Percentiles rank a stretch among this genome's conserved stretches.
These are phyloP conservation scores for Bagarius yarrelli DNA, from an alignment of 2,113 vertebrate genomes.

Conservation along the genomic window DNA sequence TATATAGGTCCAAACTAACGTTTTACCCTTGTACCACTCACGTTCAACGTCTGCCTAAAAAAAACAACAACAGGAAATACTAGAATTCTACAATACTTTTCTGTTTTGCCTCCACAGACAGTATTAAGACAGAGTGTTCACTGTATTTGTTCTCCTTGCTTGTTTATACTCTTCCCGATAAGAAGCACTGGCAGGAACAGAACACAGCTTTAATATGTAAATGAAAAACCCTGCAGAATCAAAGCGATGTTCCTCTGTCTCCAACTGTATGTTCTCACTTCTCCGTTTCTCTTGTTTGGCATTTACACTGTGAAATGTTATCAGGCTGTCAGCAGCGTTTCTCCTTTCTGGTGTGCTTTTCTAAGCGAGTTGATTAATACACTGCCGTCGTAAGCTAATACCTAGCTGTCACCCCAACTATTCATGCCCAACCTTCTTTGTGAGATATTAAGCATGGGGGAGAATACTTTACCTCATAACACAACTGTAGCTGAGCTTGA, in stretches of 20 bases:
- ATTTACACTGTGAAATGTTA: slow-evolving; percentile 48
- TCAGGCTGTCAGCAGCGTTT: slow-evolving; percentile 38
- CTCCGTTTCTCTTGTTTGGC: slow-evolving; percentile 35
- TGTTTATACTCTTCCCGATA: slow-evolving; percentile 21
- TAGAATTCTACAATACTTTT: no score
- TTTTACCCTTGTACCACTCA: no score
- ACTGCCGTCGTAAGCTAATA: slow-evolving; percentile 28
- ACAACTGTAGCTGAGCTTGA: slow-evolving; percentile 14
- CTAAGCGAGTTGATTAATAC: slow-evolving; percentile 43
- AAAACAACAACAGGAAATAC: no score
- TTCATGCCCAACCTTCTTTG: slow-evolving; percentile 20
- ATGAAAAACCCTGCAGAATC: neutral
- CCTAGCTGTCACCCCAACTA: slow-evolving; percentile 34
- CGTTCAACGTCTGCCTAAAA: no score
- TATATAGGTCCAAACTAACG: no score
- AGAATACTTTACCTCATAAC: slow-evolving; percentile 21
- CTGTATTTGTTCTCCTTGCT: neutral
- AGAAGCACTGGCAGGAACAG: slow-evolving; percentile 7
- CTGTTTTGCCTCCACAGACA: slow-evolving; percentile 23
- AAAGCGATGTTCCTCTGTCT: neutral
- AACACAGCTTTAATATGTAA: neutral
- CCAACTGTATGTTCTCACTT: neutral
- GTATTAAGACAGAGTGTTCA: neutral
- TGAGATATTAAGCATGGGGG: neutral
- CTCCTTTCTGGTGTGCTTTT: slow-evolving; percentile 8